Base-by-base conservation (phyloP, 1,140 invertebrate species). In the Tyrophagus putrescentiae region DNA sequence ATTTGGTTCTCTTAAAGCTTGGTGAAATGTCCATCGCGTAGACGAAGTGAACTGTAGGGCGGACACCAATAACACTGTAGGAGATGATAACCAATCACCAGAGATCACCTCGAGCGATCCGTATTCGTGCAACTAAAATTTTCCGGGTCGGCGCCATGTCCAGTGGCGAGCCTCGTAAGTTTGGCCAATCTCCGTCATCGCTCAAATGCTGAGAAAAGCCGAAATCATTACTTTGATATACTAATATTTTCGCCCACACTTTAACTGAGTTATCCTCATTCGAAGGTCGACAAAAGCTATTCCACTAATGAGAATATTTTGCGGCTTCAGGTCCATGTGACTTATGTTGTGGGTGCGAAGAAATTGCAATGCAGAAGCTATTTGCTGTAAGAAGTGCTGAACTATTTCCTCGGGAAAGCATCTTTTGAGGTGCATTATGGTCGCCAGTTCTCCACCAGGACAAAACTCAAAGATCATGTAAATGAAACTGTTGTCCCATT, bases 111-210 rank as follows among this genome's bases (percentile, higher is more conserved):
- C 82, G 76, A 29, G 83, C 83, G 70, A n/a, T n/a, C 87, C 85
- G 69, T 89, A 89, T 21, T 67, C 71, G 58, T 78, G 75, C 72
- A 34, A 83, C 72, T 21, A 92, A 72, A 67, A 93, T 88, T 72
- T 94, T 89, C n/a, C n/a, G n/a, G n/a, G n/a, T n/a, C 0, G 90
- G 89, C 18, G 89, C 89, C 89, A 93, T 94, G 70, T 94, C 93
- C 1, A 92, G 74, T 0, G 87, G 86, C 3, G 87, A 90, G 0
- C 90, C 89, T 53, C 85, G 78, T 48, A 91, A 75, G 23, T 78
- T 74, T 42, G 77, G 74, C 62, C 80, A 77, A 34, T 78, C 72
- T 61, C 81, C 78, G 1, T 80, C 79, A 48, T 77, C 72, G 6
- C 77, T 77, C 52, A 92, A 70, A 67, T 84, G 81, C 66, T 87